Evolutionary conservation across 2,113 vertebrate species (phyloP), one percentile per base, ranked within the genome.

Genomic region (Python bivittatus): DNA sequence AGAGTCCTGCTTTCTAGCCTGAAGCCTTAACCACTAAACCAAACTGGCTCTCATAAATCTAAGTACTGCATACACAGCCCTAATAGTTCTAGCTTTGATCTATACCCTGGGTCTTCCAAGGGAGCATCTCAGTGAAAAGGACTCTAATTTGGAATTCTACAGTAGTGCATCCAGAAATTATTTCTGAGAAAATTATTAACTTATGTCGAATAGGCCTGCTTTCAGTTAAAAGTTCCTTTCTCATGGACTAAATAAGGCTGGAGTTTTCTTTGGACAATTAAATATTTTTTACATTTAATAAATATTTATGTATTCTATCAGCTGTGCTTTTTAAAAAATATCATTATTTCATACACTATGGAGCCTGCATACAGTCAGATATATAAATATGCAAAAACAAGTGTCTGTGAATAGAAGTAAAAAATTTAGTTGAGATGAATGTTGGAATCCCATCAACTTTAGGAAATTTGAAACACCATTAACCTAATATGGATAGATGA

Each of bases 381-480:
- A 79, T 42, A 84, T 11, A 84, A 83, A 12, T 58, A 58, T 52
- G 7, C 29, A 92, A 4, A 84, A 44, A 92, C 22, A 83, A 61
- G 15, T 29, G 86, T 42, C 83, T 57, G 0, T 6, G 0, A 13
- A 44, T 52, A 60, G 54, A 89, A 92, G 0, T 6, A 42, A 89
- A 68, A 96, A 95, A 95, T 91, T 8, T 79, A 95, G 58, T 54
- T 23, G 79, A 56, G 91, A 87, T 87, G 92, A 52, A 25, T 84
- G 44, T 48, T 79, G 17, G n/a, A 72, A 38, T 72, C 68, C n/a
- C 68, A 22, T 38, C 68, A 79, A 38, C 7, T 79, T 33, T 79
- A 79, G 68, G 33, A 79, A 38, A 33, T 38, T 1, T 33, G 87
- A 88, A 94, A 84, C 92, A 56, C 9, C 60, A 4, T 91, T 79